Evolutionary conservation across 2,797 vertebrate genomes (phyloP).

Genomic region (Yasuhikotakia modesta): DNA sequence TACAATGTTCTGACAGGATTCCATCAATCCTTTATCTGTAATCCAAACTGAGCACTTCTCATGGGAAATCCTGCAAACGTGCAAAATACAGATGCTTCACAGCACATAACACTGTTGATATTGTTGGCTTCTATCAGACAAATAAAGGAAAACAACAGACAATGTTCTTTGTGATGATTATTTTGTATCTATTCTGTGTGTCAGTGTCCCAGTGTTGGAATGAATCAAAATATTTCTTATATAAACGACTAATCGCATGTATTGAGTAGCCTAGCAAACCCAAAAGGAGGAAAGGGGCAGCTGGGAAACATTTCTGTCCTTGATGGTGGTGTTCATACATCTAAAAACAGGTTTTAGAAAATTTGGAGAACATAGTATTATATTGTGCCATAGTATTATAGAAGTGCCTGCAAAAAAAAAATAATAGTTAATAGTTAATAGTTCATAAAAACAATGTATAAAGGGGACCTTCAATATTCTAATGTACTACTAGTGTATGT

Average conservation of each 20-base stretch:
- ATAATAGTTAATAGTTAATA: too few relatives aligned
- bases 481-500: too few relatives aligned
- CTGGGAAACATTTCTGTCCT: slow-evolving; percentile 6
- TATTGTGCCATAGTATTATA: too few relatives aligned
- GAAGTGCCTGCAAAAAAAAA: too few relatives aligned
- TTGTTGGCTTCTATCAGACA: slow-evolving; percentile 25
- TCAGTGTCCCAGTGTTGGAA: background rate
- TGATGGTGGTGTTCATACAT: background rate
- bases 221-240: background rate
- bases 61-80: slow-evolving; percentile 31
- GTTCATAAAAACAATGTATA: background rate
- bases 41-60: slow-evolving; percentile 4
- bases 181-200: background rate
- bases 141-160: slow-evolving; percentile 1
- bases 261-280: background rate
- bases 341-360: slow-evolving; percentile 14
- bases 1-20: background rate
- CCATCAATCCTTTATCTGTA: slow-evolving; percentile 15
- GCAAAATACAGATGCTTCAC: slow-evolving; percentile 1
- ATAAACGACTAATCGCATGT: background rate
- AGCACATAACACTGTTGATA: background rate
- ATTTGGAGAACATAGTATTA: slow-evolving; percentile 12
- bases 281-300: slow-evolving; percentile 12
- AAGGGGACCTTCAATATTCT: slow-evolving; percentile 40
- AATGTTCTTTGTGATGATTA: background rate